Conservation (phyloP, 1,140 invertebrate genomes). For the Hestina assimilis region DNA sequence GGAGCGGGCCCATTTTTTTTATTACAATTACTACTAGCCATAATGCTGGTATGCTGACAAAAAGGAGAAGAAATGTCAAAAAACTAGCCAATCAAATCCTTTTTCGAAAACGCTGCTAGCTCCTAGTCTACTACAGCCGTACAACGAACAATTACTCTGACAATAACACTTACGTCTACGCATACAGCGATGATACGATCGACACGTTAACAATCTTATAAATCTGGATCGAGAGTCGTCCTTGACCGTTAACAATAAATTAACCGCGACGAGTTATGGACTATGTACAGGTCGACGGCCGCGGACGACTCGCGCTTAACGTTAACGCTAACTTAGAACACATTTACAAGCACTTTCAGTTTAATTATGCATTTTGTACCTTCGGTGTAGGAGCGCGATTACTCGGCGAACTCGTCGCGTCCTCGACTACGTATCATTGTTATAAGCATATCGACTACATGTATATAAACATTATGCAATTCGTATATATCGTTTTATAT, state of each 20-base stretch:
- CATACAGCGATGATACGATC: conserved; percentile 45
- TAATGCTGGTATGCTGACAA: too few relatives aligned
- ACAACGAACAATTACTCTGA: conserved; percentile 40
- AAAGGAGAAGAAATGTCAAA: too few relatives aligned
- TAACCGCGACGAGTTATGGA: not conserved
- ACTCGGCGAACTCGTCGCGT: conserved; percentile 33
- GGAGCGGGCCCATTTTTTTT: too few relatives aligned
- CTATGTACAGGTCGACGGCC: conserved; percentile 3
- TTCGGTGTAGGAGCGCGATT: conserved; percentile 52
- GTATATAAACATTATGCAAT: not conserved
- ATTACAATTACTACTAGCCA: too few relatives aligned
- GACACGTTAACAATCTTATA: conserved; percentile 56
- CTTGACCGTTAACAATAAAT: not conserved
- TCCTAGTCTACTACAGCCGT: too few relatives aligned
- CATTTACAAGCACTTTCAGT: conserved; percentile 31
- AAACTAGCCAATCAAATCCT: too few relatives aligned
- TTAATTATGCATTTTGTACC: conserved; percentile 47
- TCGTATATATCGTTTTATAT: not conserved
- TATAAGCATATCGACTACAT: not conserved
- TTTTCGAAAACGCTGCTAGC: too few relatives aligned
- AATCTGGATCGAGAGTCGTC: conserved; percentile 2
- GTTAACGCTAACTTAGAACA: conserved; percentile 27
- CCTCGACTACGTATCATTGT: not conserved
- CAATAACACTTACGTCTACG: conserved; percentile 53
- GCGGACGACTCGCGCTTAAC: not conserved